Evolutionary conservation across 2,888 invertebrate genomes (phyloP).

Genomic region (Leucozona laternaria): DNA sequence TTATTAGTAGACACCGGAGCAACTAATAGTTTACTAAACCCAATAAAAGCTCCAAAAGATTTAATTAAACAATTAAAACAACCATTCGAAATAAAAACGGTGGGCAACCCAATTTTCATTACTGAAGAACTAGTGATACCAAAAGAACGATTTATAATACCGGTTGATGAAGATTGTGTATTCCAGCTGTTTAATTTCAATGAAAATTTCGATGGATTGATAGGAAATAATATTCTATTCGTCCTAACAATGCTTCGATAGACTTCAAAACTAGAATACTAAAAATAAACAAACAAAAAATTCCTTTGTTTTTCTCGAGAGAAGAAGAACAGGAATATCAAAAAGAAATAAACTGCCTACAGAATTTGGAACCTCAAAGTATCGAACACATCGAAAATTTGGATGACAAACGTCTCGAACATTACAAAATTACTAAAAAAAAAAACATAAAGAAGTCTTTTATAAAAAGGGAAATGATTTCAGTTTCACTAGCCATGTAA

Average conservation of each 20-base stretch:
- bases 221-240: constrained; percentile 17
- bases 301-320: not conserved
- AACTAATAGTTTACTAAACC: constrained; percentile 19
- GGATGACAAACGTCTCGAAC: not conserved
- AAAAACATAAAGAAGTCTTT: constrained; percentile 18
- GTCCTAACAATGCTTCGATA: not conserved
- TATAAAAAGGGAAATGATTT: constrained; percentile 24
- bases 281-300: no score
- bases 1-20: constrained; percentile 6
- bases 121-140: not conserved
- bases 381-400: not conserved
- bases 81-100: not conserved
- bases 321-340: constrained; percentile 17
- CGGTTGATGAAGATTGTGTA: not conserved
- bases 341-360: not conserved
- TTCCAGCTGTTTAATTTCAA: no score
- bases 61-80: not conserved
- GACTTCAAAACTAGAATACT: not conserved
- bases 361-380: constrained; percentile 2
- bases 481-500: constrained; percentile 19
- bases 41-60: not conserved
- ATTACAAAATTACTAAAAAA: constrained; percentile 1
- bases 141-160: constrained; percentile 14
- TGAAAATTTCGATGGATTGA: no score
- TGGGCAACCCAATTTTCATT: constrained; percentile 12